These are phyloP conservation scores for Leucophenga maculata DNA, from an alignment of 2,888 invertebrate species.

Conservation along the genomic window DNA sequence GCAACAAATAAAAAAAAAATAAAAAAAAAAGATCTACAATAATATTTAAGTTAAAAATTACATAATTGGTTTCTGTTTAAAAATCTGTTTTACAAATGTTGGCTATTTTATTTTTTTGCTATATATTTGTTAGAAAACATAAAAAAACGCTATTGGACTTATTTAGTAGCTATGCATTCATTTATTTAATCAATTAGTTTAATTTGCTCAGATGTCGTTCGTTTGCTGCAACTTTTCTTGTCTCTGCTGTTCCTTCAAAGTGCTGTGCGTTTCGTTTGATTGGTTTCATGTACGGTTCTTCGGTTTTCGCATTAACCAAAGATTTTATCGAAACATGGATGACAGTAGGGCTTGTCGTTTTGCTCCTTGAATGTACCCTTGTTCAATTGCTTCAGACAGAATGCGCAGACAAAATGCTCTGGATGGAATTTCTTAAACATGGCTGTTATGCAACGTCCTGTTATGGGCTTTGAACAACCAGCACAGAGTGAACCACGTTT, in stretches of 20 bases:
- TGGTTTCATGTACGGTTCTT: neutral
- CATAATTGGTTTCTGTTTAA: neutral
- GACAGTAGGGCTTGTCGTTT: slow-evolving; percentile 98
- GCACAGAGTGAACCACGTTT: slow-evolving; percentile 97
- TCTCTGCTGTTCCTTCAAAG: too few relatives aligned
- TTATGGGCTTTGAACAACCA: slow-evolving; percentile 97
- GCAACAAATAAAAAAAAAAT: slow-evolving; percentile 11
- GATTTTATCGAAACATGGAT: slow-evolving; percentile 96
- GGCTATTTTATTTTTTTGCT: neutral
- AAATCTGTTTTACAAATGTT: neutral
- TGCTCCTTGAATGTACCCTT: slow-evolving; percentile 99
- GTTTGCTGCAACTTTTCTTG: neutral
- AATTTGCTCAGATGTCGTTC: neutral
- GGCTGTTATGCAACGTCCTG: slow-evolving; percentile 97
- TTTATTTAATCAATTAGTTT: neutral
- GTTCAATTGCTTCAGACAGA: slow-evolving; percentile 96
- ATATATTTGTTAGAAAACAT: neutral
- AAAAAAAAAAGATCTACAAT: too few relatives aligned
- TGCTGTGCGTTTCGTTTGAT: neutral
- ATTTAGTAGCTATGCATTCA: neutral
- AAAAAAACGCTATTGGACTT: neutral
- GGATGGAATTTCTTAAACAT: slow-evolving; percentile 99
- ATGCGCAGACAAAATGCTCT: slow-evolving; percentile 99
- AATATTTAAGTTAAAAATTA: neutral
- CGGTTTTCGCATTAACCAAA: slow-evolving; percentile 79